phyloP scores from a whole-genome alignment of 2,888 invertebrate genomes.

The Syritta pipiens region DNA sequence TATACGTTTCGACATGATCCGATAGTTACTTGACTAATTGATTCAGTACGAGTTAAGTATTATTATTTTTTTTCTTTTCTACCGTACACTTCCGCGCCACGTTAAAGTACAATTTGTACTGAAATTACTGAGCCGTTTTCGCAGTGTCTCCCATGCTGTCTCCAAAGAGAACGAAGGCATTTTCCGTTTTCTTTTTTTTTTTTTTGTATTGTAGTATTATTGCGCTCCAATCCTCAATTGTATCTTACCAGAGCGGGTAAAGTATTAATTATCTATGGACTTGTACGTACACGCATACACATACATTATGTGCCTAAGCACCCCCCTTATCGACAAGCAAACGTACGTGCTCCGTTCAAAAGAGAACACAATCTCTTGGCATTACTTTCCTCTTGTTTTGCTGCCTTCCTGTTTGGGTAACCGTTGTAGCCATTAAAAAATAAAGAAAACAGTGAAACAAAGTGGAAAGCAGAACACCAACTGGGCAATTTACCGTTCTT shows the following conservation, averaged over 20 bases:
- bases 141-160: neutral
- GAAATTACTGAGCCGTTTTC: slow-evolving; percentile 69
- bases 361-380: too few relatives aligned
- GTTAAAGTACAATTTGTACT: slow-evolving; percentile 76
- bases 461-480: slow-evolving; percentile 64
- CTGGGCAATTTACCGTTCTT: slow-evolving; percentile 66
- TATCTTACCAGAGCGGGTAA: slow-evolving; percentile 42
- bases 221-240: slow-evolving; percentile 48
- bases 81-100: slow-evolving; percentile 73
- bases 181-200: slow-evolving; percentile 21
- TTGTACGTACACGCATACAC: slow-evolving; percentile 14
- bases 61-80: slow-evolving; percentile 1
- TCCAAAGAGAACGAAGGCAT: slow-evolving; percentile 41
- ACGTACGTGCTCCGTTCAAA: slow-evolving; percentile 33
- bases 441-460: slow-evolving; percentile 51
- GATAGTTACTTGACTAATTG: too few relatives aligned
- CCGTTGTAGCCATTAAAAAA: slow-evolving; percentile 24
- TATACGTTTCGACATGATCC: too few relatives aligned
- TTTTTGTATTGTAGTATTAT: slow-evolving; percentile 24
- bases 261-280: slow-evolving; percentile 14
- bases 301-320: slow-evolving; percentile 24
- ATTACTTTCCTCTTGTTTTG: too few relatives aligned
- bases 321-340: slow-evolving; percentile 58
- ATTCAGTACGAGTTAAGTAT: slow-evolving; percentile 23
- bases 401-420: slow-evolving; percentile 25